Conservation (phyloP, 2,797 vertebrate genomes). For the Anomalospiza imberbis region DNA sequence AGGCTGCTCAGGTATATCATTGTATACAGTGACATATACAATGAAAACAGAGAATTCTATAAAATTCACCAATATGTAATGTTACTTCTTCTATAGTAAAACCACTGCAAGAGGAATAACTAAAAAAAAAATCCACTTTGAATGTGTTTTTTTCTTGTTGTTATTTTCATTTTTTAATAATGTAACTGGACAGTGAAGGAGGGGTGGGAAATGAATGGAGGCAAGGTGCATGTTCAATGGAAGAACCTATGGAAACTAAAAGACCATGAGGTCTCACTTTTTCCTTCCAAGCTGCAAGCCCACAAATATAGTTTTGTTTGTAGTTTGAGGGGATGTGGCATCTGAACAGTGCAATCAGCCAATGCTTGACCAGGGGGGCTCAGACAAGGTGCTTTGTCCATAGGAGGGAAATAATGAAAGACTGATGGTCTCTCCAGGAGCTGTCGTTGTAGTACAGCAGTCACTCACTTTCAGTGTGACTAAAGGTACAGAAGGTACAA, state of each 20-base stretch:
- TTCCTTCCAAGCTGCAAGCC: background rate
- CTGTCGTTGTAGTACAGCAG: background rate
- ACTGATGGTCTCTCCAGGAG: background rate
- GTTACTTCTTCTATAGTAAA: background rate
- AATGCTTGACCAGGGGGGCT: background rate
- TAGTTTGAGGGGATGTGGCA: background rate
- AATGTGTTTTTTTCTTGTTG: background rate
- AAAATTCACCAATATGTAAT: background rate
- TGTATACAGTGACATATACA: too few species aligned
- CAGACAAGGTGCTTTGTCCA: background rate
- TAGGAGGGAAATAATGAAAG: background rate
- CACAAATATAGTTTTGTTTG: background rate
- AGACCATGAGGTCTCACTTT: background rate
- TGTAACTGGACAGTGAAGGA: background rate
- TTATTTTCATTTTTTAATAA: background rate
- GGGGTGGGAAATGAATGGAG: background rate
- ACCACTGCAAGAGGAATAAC: background rate
- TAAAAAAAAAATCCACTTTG: fast-evolving
- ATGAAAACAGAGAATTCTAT: background rate
- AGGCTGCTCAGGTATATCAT: background rate
- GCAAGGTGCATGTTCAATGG: fast-evolving
- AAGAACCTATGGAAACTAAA: background rate
- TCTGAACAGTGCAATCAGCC: background rate
- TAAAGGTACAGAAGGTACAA: background rate
- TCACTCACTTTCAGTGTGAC: background rate